Percentiles rank a stretch among this genome's conserved stretches.
These are phyloP conservation scores for Porites divaricata DNA, from an alignment of 92 coral and sea anemone genomes.

Conservation along the genomic window DNA sequence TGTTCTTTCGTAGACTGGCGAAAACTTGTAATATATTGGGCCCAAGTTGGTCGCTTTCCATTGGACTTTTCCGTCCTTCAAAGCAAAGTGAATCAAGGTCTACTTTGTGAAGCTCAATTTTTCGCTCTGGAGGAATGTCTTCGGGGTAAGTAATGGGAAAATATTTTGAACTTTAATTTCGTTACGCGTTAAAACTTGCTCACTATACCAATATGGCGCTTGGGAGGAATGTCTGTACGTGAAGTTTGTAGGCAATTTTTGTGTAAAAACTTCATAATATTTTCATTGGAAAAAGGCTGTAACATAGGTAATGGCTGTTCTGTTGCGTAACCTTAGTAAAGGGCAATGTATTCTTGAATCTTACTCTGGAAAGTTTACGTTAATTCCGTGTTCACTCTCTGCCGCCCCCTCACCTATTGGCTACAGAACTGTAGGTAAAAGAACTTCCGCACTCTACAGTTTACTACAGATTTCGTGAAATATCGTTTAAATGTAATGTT, in stretches of 20 bases:
- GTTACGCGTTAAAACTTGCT: constrained; percentile 13
- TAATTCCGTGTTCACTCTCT: constrained; percentile 30
- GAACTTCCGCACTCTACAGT: constrained; percentile 13
- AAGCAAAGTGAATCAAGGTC: constrained; percentile 66
- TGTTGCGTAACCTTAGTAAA: not conserved
- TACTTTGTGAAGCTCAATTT: constrained; percentile 54
- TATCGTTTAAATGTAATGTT: not conserved
- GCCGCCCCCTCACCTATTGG: constrained; percentile 37
- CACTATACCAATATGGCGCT: constrained; percentile 41
- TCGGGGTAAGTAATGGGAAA: constrained; percentile 62
- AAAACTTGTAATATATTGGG: constrained; percentile 63
- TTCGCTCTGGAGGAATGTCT: constrained; percentile 56
- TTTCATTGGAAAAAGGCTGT: constrained; percentile 17
- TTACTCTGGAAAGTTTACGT: constrained; percentile 14
- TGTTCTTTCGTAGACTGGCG: constrained; percentile 56
- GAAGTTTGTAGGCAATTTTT: constrained; percentile 25
- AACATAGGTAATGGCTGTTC: not conserved
- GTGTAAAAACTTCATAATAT: not conserved
- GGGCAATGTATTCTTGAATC: not conserved
- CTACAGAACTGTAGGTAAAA: not conserved
- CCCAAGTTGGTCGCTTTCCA: constrained; percentile 41
- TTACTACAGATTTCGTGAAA: not conserved
- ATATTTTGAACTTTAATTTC: constrained; percentile 5
- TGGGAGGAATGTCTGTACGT: not conserved
- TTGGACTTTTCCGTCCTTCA: constrained; percentile 35